Evolutionary conservation across 2,888 invertebrate species (phyloP).

Genomic region (Xestia rhomboidea): DNA sequence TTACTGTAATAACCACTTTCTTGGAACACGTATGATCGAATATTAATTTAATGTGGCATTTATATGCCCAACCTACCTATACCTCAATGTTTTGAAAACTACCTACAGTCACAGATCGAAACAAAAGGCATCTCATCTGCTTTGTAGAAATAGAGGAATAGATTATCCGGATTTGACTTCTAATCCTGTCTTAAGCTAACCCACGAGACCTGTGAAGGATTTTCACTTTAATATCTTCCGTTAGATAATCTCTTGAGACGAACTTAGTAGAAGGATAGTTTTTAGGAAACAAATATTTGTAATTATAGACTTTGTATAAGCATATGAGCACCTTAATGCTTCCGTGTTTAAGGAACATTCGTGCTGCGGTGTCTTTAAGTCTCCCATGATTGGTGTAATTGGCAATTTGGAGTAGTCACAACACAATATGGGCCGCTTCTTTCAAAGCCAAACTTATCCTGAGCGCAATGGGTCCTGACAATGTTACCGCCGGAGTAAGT

Average conservation of each 20-base stretch:
- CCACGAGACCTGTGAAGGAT: conserved; percentile 22
- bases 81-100: neutral
- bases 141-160: conserved; percentile 25
- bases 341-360: conserved; percentile 65
- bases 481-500: conserved; percentile 83
- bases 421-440: conserved; percentile 72
- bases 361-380: conserved; percentile 65
- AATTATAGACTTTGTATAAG: neutral
- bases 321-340: conserved; percentile 41
- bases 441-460: conserved; percentile 74
- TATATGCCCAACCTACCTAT: neutral
- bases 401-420: conserved; percentile 78
- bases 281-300: neutral
- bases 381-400: conserved; percentile 74
- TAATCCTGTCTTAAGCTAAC: conserved; percentile 16
- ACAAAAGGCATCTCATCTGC: conserved; percentile 24
- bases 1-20: conserved; percentile 78
- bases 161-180: conserved; percentile 37
- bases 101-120: conserved; percentile 2
- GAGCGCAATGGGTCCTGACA: conserved; percentile 81
- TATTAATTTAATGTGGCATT: conserved; percentile 41
- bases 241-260: conserved; percentile 25
- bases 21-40: conserved; percentile 42
- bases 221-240: conserved; percentile 14
- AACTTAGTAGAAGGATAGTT: neutral